Base-by-base conservation (phyloP, 2,113 vertebrate species). In the Phyllostomus discolor region DNA sequence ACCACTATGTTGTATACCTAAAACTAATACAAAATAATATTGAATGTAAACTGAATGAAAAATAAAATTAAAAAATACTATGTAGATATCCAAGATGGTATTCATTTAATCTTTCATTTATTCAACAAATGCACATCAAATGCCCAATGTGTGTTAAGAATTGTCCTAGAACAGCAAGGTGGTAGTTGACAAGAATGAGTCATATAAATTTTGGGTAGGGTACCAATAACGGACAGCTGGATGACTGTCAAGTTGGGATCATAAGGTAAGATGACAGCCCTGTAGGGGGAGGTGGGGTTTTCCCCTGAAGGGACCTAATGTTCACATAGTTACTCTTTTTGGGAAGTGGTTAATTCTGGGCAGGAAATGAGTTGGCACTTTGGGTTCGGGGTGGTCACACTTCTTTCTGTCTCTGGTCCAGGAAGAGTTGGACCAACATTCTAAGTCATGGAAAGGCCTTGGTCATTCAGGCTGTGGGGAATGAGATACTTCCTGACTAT, bases 321-420 rank as follows among this genome's bases (percentile, higher is more conserved):
- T 72, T 91, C 86, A 94, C 75, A 73, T n/a, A 66, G 86, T 83
- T 80, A 86, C 5, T 86, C n/a, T 10, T 94, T 90, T 96, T 62
- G 64, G 94, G 93, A 97, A 96, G 88, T 94, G 72, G 91, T 96
- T 96, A 78, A 69, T 96, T 94, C 62, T 92, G 28, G 88, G 79
- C 88, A 96, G 95, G 97, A 98, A 97, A 88, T 98, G 97, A 97
- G 81, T 90, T 92, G 95, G 84, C 88, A 92, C 17, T 96, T 97
- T 82, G 66, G 62, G 46, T 57, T 73, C 64, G 67, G 81, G 81
- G 24, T 88, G 84, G 67, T 88, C 62, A 62, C n/a, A 43, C 72
- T 92, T 94, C 69, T 91, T 78, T 95, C 31, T 90, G 46, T 95
- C 79, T 90, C 59, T 92, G 57, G 64, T 3, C 41, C 43, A 76